Evolutionary conservation across 2,113 vertebrate species (phyloP), one percentile per base, ranked within the genome.

Genomic region (Seriola rivoliana): DNA sequence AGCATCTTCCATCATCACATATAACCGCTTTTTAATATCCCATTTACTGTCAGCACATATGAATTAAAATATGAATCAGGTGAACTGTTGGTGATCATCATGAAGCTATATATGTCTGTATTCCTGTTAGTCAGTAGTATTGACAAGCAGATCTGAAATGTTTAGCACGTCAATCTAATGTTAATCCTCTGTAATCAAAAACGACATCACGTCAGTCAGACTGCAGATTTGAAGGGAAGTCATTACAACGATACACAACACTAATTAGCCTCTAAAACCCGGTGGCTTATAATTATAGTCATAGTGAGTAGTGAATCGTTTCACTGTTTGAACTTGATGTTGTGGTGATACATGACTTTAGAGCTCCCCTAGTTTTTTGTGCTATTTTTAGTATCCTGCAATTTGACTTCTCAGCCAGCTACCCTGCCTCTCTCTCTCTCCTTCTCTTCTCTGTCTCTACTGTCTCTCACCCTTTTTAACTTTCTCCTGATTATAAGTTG

Each of bases 371-470:
- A 19, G 38, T 23, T 67, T 67, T 58, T 54, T 19, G 14, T 38
- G 25, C 40, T 59, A 66, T 66, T 73, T 73, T 66, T 73, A 48
- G 21, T 10, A 14, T 66, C 60, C 29, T 58, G 60, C 36, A 38
- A 44, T 63, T 70, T 78, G 63, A 67, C 74, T 71, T 29, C 25
- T 54, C 36, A 21, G 76, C 76, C 67, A 70, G 54, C 21, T 25
- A 19, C 21, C 17, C 29, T 14, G 1, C 13, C 11, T 34, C 36
- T 17, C 23, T 19, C 55, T 16, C 40, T 58, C 13, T 54, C 60
- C 3, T 55, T 8, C 52, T 42, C 69, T 34, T 17, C 40, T 1
- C 42, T n/a, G 3, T 25, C 21, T 5, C 34, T 58, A 59, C 13
- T 34, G 14, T 12, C 12, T 40, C 50, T 57, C 69, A 6, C n/a